Conservation (phyloP, 2,888 invertebrate species). For the Andrena hattorfiana region DNA sequence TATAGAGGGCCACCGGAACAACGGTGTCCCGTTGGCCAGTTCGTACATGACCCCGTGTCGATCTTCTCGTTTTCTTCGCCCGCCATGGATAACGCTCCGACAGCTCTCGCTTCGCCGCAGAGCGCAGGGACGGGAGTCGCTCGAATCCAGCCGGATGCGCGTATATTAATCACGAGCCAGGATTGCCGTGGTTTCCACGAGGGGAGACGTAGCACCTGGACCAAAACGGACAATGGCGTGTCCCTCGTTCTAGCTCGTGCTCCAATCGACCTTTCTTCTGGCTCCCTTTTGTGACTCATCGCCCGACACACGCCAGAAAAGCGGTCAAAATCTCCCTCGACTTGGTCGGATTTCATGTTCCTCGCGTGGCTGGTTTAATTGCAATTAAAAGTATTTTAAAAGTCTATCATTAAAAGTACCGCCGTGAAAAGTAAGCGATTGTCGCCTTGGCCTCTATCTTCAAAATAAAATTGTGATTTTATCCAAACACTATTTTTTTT, state of each 20-base stretch:
- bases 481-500: no score
- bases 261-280: neutral
- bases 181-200: conserved; percentile 6
- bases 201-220: conserved; percentile 31
- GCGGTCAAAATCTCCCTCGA: neutral
- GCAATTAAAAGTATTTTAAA: no score
- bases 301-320: conserved; percentile 21
- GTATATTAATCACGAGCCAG: conserved; percentile 50
- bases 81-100: conserved; percentile 46
- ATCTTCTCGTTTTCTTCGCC: conserved; percentile 65
- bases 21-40: conserved; percentile 62
- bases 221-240: conserved; percentile 33
- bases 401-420: no score
- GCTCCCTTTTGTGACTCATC: conserved; percentile 5
- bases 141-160: conserved; percentile 31
- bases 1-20: conserved; percentile 66
- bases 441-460: no score
- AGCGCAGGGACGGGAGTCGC: conserved; percentile 34
- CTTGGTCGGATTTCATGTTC: neutral
- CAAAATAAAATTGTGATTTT: no score
- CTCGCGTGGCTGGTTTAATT: no score
- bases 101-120: conserved; percentile 25
- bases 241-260: conserved; percentile 9
- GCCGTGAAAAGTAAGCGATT: no score
- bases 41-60: conserved; percentile 44